Evolutionary conservation across 2,113 vertebrate genomes (phyloP).

Genomic region (Toxotes jaculatrix): DNA sequence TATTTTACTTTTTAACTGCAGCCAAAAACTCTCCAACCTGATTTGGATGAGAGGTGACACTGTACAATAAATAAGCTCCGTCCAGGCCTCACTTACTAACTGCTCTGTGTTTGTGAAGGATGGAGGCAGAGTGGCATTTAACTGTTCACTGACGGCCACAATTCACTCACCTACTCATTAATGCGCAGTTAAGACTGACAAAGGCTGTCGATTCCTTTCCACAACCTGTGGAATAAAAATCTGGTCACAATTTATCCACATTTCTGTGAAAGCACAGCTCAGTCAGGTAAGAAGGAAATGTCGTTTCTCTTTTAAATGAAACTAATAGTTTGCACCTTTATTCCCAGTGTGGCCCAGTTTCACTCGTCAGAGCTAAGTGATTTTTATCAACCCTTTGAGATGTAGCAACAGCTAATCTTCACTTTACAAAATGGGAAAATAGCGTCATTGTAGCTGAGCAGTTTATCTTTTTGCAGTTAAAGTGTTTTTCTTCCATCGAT

Average conservation of each 20-base stretch:
- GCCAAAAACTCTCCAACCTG: too few species aligned
- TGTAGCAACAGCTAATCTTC: slow-evolving; percentile 9
- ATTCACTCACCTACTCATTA: too few species aligned
- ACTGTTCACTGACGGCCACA: not conserved
- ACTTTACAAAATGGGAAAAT: not conserved
- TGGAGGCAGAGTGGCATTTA: not conserved
- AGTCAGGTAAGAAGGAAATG: not conserved
- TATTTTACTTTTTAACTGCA: too few species aligned
- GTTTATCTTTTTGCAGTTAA: not conserved
- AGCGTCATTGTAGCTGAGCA: not conserved
- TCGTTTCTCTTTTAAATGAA: slow-evolving; percentile 33
- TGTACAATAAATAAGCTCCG: too few species aligned
- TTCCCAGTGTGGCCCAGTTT: slow-evolving; percentile 18
- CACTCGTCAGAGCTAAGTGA: not conserved
- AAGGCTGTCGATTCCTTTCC: too few species aligned
- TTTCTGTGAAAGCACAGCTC: not conserved
- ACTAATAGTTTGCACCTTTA: slow-evolving; percentile 19
- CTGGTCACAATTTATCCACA: not conserved
- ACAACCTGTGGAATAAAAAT: not conserved
- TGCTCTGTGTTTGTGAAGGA: not conserved
- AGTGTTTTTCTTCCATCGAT: not conserved
- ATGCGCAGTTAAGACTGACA: not conserved
- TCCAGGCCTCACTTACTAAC: too few species aligned
- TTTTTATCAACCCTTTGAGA: slow-evolving; percentile 38
- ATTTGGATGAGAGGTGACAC: too few species aligned